Evolutionary conservation across 2,113 vertebrate species (phyloP), one percentile per base, ranked within the genome.

Genomic region (Columba janthina): DNA sequence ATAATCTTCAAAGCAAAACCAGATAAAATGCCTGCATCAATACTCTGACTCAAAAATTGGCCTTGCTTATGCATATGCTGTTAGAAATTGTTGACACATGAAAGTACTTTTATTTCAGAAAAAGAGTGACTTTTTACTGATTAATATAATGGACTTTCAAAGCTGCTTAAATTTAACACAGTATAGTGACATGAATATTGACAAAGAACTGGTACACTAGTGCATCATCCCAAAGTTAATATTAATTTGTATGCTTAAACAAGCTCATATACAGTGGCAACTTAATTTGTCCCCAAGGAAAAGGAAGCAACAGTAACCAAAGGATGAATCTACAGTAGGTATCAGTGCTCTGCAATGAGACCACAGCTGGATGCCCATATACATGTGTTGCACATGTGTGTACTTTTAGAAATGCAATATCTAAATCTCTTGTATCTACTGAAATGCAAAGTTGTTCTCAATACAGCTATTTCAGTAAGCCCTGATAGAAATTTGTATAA

Each of bases 351-450:
- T 60, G 31, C 53, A 64, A 3, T 3, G 21, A 89, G 42, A 36
- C 10, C n/a, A 31, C 24, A 73, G 29, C 2, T 66, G 46, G 18
- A 54, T 58, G 6, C 25, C 57, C 20, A 9, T 54, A 22, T 72
- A 44, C 36, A 10, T 7, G 9, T 20, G 15, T 17, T 36, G 17
- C 2, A 2, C n/a, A 15, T 15, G 19, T 3, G 1, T 17, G 11
- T 13, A 21, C 34, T 38, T 57, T 24, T 19, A 53, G 50, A 58
- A 50, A 69, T 38, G 34, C 20, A 75, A 4, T 26, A 51, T 51
- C 31, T 31, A 34, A 26, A 74, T n/a, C 42, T 46, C 1, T 0
- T 31, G 15, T 26, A 31, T 9, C 46, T 44, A 56, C 44, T 16
- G 40, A 72, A 82, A 86, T 4, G 22, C 19, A 44, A 53, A 48